Evolutionary conservation across 1,140 invertebrate species (phyloP), one percentile per base, ranked within the genome.

Genomic region (Drosophila auraria): DNA sequence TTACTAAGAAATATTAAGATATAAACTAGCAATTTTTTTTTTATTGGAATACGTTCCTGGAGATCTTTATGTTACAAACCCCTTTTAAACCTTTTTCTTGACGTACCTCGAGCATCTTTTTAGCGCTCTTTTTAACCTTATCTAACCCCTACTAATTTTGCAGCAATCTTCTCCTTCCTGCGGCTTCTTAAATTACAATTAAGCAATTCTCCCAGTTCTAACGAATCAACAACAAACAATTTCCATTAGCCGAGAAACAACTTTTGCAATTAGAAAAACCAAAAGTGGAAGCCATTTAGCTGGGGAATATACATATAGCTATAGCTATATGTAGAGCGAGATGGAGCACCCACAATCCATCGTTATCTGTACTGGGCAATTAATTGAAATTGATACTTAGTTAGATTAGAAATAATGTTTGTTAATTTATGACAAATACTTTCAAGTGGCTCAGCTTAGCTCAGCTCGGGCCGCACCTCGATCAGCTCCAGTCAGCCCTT

Each of bases 301-400:
- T 17, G 64, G 25, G 40, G 27, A 68, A 50, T 40, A 30, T 25
- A 50, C 23, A 30, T 20, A 20, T 27, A 40, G 36, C 38, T 57
- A 51, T n/a, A 11, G 15, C 49, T 51, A 23, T 38, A 14, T 23
- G 38, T 51, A 53, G 49, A 53, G 30, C 17, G 47, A 15, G 45
- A 54, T 42, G 11, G 61, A 42, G 45, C 65, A 50, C n/a, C 30
- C 58, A 49, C 58, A 49, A 63, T 23, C 27, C 38, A 45, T 14
- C 54, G 69, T 60, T 73, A 73, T 61, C 71, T 72, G 38, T 54
- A 56, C 33, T 44, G 20, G 56, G 38, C 56, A 74, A 74, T 74
- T 74, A 74, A 73, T 74, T 74, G 71, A 74, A 74, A 73, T 74
- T 72, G 69, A 59, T 72, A 66, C 45, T 70, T 66, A 71, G 66